Base-by-base conservation (phyloP, 2,113 vertebrate species). In the Clarias macrocephalus region DNA sequence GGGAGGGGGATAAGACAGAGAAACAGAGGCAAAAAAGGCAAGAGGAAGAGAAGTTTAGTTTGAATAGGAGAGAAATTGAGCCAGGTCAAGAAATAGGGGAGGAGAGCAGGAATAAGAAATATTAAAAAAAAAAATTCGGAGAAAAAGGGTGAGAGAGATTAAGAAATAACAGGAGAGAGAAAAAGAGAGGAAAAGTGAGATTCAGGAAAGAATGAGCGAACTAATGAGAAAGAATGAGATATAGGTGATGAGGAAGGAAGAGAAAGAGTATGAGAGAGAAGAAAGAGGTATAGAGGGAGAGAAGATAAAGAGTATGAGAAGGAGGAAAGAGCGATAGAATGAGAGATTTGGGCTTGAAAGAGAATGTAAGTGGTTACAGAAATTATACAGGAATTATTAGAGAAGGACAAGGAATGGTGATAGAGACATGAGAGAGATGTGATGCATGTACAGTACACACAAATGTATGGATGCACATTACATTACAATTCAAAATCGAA, bases 1-100 rank as follows among this genome's bases (percentile, higher is more conserved):
- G 52, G 23, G 52, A 30, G 80, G 21, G 10, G 21, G 21, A 1
- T 59, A 4, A 10, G 6, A 56, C 21, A 80, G 42, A 37, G 30
- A 72, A 37, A 63, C 3, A 80, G 3, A 15, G 19, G 54, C 11
- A 79, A 33, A 18, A 37, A 13, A 23, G 15, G 23, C 23, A 60
- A 72, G n/a, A n/a, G 63, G 84, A 80, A 52, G 91, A 90, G 91
- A 92, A 91, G 90, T 89, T 90, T 89, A 85, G 83, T 88, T 52
- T 73, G 88, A 93, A 90, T 86, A 79, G 52, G 28, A n/a, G 73
- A 57, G 30, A 83, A 18, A 66, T 6, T 77, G 70, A 88, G 87
- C 60, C 63, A 72, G 54, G 72, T 37, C 33, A 52, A 63, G 33
- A 65, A 42, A 76, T n/a, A 77, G 33, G 13, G 28, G 15, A 56